Percentiles rank a stretch among this genome's conserved stretches.
phyloP scores from a whole-genome alignment of 2,888 invertebrate species.

The Minunthozetes semirufus region DNA sequence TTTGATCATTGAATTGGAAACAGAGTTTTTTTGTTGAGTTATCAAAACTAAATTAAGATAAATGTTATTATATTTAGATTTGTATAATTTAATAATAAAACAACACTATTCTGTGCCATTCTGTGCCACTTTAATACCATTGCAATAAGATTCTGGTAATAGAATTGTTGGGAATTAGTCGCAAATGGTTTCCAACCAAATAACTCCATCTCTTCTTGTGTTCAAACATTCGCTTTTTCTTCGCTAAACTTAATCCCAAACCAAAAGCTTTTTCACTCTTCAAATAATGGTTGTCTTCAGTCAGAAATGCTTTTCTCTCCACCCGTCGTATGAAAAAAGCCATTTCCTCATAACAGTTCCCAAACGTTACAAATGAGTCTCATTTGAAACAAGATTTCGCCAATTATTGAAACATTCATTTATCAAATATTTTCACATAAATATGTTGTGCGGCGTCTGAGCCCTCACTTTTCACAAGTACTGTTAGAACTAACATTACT shows the following conservation, averaged over 20 bases:
- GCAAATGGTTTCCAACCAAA: neutral
- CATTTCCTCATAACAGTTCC: no score
- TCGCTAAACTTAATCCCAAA: neutral
- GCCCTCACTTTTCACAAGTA: no score
- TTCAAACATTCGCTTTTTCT: slow-evolving; percentile 7
- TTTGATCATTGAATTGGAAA: neutral
- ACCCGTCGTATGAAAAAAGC: no score
- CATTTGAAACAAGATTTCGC: neutral
- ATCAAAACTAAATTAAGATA: neutral
- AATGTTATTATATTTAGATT: neutral
- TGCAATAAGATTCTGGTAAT: no score
- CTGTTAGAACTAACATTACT: no score
- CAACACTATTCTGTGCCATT: no score
- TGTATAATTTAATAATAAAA: neutral
- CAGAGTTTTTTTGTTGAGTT: neutral
- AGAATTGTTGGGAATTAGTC: no score
- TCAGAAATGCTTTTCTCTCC: no score
- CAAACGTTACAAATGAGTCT: neutral
- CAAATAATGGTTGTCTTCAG: slow-evolving; percentile 7
- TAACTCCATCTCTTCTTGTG: neutral
- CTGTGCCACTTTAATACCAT: no score
- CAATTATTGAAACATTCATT: no score
- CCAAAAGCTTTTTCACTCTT: neutral
- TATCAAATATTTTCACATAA: no score
- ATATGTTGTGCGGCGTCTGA: no score